Conservation (phyloP, 2,888 invertebrate species). For the Chaetogeoica ovagalla region DNA sequence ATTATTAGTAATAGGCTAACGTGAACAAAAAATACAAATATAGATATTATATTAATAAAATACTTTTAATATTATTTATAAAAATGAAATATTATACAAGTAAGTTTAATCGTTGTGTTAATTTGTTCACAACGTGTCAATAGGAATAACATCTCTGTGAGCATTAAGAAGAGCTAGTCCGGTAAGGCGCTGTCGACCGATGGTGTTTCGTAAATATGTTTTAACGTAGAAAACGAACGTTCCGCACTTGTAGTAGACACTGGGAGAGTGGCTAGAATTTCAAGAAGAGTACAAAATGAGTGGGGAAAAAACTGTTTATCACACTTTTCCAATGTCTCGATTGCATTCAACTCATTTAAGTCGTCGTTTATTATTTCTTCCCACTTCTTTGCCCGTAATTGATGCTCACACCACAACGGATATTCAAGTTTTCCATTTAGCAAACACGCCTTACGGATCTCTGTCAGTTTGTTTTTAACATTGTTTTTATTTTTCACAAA, state of each 20-base stretch:
- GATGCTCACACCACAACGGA: slow-evolving; percentile 12
- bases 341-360: background rate
- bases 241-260: background rate
- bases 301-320: slow-evolving; percentile 4
- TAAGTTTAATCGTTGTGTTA: slow-evolving; percentile 8
- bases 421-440: slow-evolving; percentile 2
- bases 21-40: too few species aligned
- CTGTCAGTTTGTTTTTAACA: background rate
- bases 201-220: too few species aligned
- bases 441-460: background rate
- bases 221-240: background rate
- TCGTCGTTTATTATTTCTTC: too few species aligned
- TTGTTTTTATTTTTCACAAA: background rate
- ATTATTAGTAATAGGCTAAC: too few species aligned
- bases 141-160: background rate
- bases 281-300: background rate
- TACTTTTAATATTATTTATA: too few species aligned
- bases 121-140: slow-evolving; percentile 1
- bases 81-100: too few species aligned
- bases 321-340: background rate
- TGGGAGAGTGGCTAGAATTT: background rate
- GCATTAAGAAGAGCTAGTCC: background rate
- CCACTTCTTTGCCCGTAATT: too few species aligned
- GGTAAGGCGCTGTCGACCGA: background rate
- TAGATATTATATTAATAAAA: too few species aligned